Evolutionary conservation across 1,140 invertebrate species (phyloP).

Genomic region (Melipona quadrifasciata): DNA sequence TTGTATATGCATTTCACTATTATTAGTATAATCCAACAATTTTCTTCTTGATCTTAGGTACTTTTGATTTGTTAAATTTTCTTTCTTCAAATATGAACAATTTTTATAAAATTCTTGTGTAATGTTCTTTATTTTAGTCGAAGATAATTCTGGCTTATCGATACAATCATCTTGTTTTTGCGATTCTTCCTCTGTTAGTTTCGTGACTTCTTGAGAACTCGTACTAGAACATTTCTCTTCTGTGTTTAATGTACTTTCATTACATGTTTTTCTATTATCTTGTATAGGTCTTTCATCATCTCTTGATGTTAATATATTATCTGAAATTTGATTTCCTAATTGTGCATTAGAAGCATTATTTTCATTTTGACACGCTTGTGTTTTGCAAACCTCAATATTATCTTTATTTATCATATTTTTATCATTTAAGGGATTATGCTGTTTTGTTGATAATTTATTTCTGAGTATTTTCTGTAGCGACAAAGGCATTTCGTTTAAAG

Average conservation of each 20-base stretch:
- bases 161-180: neutral
- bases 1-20: conserved; percentile 60
- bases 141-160: neutral
- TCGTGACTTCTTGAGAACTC: neutral
- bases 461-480: conserved; percentile 65
- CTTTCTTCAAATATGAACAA: conserved; percentile 37
- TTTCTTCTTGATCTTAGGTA: conserved; percentile 31
- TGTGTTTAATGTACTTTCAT: neutral
- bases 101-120: conserved; percentile 56
- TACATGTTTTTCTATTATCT: neutral
- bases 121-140: conserved; percentile 53
- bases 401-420: neutral
- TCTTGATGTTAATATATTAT: neutral
- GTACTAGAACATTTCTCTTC: neutral
- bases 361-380: neutral
- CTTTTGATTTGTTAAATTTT: conserved; percentile 29
- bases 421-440: conserved; percentile 1
- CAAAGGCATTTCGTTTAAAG: conserved; percentile 69
- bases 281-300: neutral
- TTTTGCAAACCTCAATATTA: neutral
- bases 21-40: conserved; percentile 10
- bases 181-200: conserved; percentile 1
- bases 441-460: conserved; percentile 37
- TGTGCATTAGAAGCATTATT: neutral
- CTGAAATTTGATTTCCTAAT: neutral